Evolutionary conservation across 2,113 vertebrate genomes (phyloP).

Genomic region (Colinus virginianus): DNA sequence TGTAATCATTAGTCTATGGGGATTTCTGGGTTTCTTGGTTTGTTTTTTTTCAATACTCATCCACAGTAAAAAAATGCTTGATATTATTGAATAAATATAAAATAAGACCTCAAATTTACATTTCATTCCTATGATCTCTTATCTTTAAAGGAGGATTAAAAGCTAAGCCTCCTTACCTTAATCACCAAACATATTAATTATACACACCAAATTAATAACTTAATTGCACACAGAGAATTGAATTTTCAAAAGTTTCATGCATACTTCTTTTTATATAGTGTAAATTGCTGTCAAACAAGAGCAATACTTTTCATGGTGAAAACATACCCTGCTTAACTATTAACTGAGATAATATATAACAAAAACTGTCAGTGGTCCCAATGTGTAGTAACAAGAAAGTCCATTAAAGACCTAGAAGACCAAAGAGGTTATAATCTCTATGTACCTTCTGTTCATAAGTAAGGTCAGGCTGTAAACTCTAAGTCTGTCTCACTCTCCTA

Average conservation of each 20-base stretch:
- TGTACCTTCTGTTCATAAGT: not conserved
- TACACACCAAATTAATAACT: constrained; percentile 54
- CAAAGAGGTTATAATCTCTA: not conserved
- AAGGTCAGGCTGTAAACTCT: not conserved
- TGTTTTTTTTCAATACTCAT: not conserved
- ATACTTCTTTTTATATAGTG: not conserved
- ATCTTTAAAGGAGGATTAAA: constrained; percentile 67
- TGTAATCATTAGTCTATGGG: constrained; percentile 7
- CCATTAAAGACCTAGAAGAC: not conserved
- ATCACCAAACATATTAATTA: constrained; percentile 59
- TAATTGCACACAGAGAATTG: constrained; percentile 30
- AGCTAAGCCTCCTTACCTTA: constrained; percentile 65
- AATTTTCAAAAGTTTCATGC: constrained; percentile 33
- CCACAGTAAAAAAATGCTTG: constrained; percentile 7
- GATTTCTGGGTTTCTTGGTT: not conserved
- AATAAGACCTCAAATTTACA: constrained; percentile 58
- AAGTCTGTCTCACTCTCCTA: not conserved
- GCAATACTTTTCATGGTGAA: not conserved
- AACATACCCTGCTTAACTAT: not conserved
- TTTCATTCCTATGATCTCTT: constrained; percentile 57
- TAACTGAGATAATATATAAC: not conserved
- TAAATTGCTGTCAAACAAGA: constrained; percentile 27
- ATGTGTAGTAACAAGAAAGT: not conserved
- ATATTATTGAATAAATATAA: constrained; percentile 49
- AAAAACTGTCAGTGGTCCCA: not conserved